Evolutionary conservation across 2,113 vertebrate genomes (phyloP).

Genomic region (Pyxicephalus adspersus): DNA sequence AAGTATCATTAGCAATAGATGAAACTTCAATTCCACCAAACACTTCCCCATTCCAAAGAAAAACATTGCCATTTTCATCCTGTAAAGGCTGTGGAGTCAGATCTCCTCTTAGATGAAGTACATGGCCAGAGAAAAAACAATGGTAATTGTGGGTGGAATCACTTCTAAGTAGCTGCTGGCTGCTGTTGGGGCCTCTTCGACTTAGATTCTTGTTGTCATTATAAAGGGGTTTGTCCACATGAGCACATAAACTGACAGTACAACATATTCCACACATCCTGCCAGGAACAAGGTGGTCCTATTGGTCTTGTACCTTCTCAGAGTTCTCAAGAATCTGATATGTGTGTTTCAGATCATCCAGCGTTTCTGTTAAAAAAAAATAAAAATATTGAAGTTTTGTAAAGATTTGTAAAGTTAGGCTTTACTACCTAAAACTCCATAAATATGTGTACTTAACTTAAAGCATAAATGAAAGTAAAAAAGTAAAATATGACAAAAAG

Average conservation of each 20-base stretch:
- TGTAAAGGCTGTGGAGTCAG: conserved; percentile 84
- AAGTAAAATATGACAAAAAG: too few relatives aligned
- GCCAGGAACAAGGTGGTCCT: conserved; percentile 41
- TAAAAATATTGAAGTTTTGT: too few relatives aligned
- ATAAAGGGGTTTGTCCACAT: neutral
- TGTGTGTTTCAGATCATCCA: conserved; percentile 86
- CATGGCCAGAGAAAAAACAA: conserved; percentile 88
- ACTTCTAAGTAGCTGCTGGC: conserved; percentile 69
- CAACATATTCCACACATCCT: conserved; percentile 95
- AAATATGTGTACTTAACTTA: too few relatives aligned
- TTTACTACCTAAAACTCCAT: too few relatives aligned
- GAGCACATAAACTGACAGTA: conserved; percentile 69
- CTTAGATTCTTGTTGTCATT: conserved; percentile 63
- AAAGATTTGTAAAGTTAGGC: neutral
- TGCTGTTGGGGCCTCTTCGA: conserved; percentile 81
- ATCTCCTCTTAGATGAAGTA: conserved; percentile 87
- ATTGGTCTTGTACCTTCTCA: conserved; percentile 68
- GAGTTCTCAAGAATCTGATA: conserved; percentile 81
- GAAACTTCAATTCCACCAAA: conserved; percentile 80
- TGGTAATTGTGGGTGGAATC: conserved; percentile 60
- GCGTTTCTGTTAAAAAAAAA: conserved; percentile 70
- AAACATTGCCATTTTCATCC: conserved; percentile 77
- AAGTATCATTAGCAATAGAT: conserved; percentile 81
- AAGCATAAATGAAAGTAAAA: too few relatives aligned
- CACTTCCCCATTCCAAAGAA: conserved; percentile 95